Evolutionary conservation across 2,797 vertebrate species (phyloP).

Genomic region (Enteromius paludinosus): DNA sequence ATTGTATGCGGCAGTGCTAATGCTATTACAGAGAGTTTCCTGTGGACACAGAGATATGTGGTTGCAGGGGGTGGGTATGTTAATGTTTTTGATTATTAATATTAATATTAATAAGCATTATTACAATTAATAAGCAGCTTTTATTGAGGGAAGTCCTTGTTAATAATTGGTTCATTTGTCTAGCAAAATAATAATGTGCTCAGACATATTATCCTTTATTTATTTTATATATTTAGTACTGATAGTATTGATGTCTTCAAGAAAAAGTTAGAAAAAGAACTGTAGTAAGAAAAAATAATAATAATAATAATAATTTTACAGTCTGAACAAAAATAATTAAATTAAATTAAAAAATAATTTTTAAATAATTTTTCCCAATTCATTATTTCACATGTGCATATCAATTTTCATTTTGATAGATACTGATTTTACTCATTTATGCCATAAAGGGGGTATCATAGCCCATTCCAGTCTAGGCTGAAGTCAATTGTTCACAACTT

Average conservation of each 20-base stretch:
- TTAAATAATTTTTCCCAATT: too few species aligned
- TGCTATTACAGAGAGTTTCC: not conserved
- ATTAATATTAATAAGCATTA: not conserved
- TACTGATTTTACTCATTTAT: not conserved
- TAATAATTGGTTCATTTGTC: not conserved
- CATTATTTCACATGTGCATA: not conserved
- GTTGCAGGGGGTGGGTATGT: not conserved
- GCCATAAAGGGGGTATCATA: not conserved
- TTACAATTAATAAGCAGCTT: not conserved
- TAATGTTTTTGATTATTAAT: not conserved
- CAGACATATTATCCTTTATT: not conserved
- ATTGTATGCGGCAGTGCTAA: not conserved
- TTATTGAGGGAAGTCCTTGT: not conserved
- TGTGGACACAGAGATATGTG: not conserved
- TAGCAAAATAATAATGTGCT: not conserved
- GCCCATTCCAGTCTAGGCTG: not conserved
- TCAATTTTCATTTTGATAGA: not conserved
- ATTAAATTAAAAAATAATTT: too few species aligned
- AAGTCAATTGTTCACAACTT: not conserved
- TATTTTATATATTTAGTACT: not conserved
- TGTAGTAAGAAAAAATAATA: not conserved
- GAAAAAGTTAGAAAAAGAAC: not conserved
- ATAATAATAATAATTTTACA: not conserved
- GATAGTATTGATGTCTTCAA: not conserved
- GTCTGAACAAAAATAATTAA: not conserved